phyloP scores from a whole-genome alignment of 2,113 vertebrate species.

The Hippolais icterina region DNA sequence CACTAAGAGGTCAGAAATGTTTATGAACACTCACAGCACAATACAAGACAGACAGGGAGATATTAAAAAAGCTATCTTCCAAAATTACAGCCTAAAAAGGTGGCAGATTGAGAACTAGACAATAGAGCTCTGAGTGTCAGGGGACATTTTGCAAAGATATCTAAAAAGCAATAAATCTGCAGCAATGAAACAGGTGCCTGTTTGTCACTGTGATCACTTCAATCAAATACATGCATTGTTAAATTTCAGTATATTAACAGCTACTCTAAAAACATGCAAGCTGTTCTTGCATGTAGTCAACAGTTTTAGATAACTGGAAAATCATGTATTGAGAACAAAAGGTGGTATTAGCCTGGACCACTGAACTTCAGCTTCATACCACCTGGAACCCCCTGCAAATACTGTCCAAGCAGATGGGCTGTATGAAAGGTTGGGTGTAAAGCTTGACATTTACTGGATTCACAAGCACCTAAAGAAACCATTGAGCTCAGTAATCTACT shows the following conservation, averaged over 20 bases:
- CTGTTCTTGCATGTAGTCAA: not conserved
- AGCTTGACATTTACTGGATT: not conserved
- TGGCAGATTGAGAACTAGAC: not conserved
- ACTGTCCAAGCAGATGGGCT: not conserved
- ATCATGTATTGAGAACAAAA: not conserved
- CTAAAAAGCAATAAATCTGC: not conserved
- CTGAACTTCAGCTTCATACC: not conserved
- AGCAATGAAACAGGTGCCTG: not conserved
- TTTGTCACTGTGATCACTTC: not conserved
- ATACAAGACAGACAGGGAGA: not conserved
- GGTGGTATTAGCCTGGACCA: not conserved
- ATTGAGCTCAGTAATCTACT: not conserved
- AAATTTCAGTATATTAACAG: not conserved
- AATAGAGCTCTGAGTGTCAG: not conserved
- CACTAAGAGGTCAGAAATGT: not conserved
- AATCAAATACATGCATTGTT: not conserved
- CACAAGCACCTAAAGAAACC: not conserved
- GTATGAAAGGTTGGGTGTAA: not conserved
- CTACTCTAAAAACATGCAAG: not conserved
- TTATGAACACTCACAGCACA: not conserved
- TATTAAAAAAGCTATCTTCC: not conserved
- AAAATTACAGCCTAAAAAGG: not conserved
- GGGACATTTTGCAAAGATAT: not conserved
- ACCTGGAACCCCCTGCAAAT: not conserved
- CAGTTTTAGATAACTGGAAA: not conserved